Evolutionary conservation across 2,888 invertebrate genomes (phyloP), one percentile per base, ranked within the genome.

Genomic region (Mimachlamys varia): DNA sequence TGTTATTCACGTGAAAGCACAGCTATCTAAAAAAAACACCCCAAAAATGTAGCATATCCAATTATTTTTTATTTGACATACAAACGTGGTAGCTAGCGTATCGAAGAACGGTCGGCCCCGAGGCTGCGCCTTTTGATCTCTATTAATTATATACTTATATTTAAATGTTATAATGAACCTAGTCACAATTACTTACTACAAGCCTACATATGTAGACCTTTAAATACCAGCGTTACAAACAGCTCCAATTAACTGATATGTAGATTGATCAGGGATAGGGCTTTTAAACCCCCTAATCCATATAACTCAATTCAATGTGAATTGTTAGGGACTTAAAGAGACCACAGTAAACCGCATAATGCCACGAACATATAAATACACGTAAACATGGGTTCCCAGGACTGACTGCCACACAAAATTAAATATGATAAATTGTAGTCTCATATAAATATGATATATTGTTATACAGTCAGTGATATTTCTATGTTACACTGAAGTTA

Each of bases 391-490:
- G 62, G 62, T 76, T 58, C 62, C 62, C 62, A 27, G 76, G 76
- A 33, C 27, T 33, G 76, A 44, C 27, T 10, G 33, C 50, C 17
- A 88, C 50, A 33, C 33, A 27, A 88, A 88, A 88, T 88, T 88
- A 27, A 53, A 53, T 33, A 19, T 17, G 19, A 50, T 53, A 88
- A 38, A 38, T 49, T 17, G 50, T 38, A 88, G 2, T 2, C 15
- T n/a, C n/a, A n/a, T 12, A 10, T 53, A 53, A 12, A 53, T 53
- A 19, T 53, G 53, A 44, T 5, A 44, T 3, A 7, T 44, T 53
- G 58, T 89, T 58, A 38, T 62, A 58, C 38, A n/a, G 58, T 89
- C 89, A 89, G 62, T 89, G 58, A 44, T n/a, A n/a, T 44, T 44
- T 44, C 44, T 44, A 44, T 44, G 44, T 44, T 44, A 44, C 44